Evolutionary conservation across 2,113 vertebrate species (phyloP).

Genomic region (Triplophysa tibetana): DNA sequence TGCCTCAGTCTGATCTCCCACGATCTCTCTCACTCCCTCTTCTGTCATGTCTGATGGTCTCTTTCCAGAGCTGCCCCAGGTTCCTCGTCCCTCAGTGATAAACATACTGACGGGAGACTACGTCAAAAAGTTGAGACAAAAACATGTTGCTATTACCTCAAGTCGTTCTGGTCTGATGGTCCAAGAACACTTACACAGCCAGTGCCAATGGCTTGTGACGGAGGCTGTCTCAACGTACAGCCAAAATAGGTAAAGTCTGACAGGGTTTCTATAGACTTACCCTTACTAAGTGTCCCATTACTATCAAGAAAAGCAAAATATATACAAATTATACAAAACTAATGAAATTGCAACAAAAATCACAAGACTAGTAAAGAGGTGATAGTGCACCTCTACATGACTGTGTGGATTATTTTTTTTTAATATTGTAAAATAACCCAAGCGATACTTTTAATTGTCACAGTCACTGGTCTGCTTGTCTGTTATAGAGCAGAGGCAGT

Average conservation of each 20-base stretch:
- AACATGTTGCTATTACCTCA: conserved; percentile 37
- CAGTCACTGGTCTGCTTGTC: conserved; percentile 27
- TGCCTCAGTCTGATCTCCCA: conserved; percentile 13
- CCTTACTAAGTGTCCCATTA: conserved; percentile 14
- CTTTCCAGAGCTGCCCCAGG: conserved; percentile 51
- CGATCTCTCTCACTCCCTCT: conserved; percentile 57
- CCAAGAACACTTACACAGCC: conserved; percentile 25
- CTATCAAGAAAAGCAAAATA: neutral
- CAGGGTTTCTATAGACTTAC: neutral
- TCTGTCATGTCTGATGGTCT: conserved; percentile 53
- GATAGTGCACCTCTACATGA: neutral
- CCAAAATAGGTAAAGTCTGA: neutral
- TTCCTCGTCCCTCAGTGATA: conserved; percentile 38
- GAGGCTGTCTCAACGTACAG: conserved; percentile 16
- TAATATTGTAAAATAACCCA: neutral
- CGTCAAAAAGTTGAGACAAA: conserved; percentile 40
- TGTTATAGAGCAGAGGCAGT: neutral
- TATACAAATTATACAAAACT: neutral
- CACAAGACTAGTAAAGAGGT: too few species aligned
- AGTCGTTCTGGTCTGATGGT: conserved; percentile 31
- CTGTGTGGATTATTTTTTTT: neutral
- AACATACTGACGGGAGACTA: conserved; percentile 31
- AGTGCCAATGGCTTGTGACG: conserved; percentile 33
- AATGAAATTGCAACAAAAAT: neutral
- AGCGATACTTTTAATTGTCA: conserved; percentile 9